Evolutionary conservation across 2,797 vertebrate genomes (phyloP), one percentile per base, ranked within the genome.

Genomic region (Leptoclinus maculatus): DNA sequence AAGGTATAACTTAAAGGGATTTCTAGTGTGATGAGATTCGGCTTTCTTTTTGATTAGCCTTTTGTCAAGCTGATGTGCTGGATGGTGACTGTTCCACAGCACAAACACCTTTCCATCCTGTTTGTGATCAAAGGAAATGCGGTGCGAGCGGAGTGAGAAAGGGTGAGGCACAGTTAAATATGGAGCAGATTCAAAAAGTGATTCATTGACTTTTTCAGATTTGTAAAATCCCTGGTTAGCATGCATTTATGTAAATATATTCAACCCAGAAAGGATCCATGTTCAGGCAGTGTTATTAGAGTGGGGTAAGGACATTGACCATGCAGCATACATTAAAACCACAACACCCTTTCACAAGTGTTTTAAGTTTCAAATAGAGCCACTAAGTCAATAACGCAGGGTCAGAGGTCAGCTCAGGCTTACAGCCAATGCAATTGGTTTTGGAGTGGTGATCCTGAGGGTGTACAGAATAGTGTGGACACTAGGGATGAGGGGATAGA

Each of bases 141-240:
- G 29, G 74, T 80, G 77, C 69, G 78, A 70, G 80, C 68, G 79
- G 73, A 76, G 78, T 84, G 83, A 86, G 88, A 75, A 58, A 78
- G 75, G 74, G 83, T 87, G 87, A 89, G 73, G 85, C 66, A 90
- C 81, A 83, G 75, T 87, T 88, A 92, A 88, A 91, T 63, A 95
- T 92, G 93, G 86, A 86, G 78, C 32, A 39, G 79, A 87, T 53
- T 84, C 75, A 83, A 82, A 84, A 89, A 90, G 64, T 34, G 71
- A 69, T 80, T 78, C 66, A 76, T 43, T 79, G 81, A 80, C 76
- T 85, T 73, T n/a, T 81, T 76, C 73, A 58, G 74, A 75, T 93
- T 94, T 95, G 94, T 93, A 92, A 83, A 94, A 94, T 92, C 93
- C 93, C 94, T 83, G 93, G 66, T 85, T 79, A 69, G 70, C 75